Base-by-base conservation (phyloP, 1,140 invertebrate genomes). In the Brevipalpus yothersi region DNA sequence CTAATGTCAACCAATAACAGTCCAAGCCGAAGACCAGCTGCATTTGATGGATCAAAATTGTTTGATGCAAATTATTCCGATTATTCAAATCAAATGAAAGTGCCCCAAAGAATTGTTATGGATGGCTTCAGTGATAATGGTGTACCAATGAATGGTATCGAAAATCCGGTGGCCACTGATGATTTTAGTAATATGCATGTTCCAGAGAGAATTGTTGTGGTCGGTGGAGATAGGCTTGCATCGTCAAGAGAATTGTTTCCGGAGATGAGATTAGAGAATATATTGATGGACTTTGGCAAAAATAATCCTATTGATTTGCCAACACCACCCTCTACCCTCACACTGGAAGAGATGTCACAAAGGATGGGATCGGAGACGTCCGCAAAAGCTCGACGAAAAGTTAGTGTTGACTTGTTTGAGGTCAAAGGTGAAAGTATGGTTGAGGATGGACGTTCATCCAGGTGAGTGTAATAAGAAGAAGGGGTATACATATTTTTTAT, bases 131-230 rank as follows among this genome's bases (percentile, higher is more conserved):
- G 31, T 31, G 31, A 31, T 31, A 31, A 31, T 31, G 31, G 31
- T 31, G 31, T 31, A 31, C 31, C 31, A 31, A 31, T 31, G 31
- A 31, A 31, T 31, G 31, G 31, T 31, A 31, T 31, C 31, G 31
- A 31, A 31, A 31, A 31, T 31, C 31, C 31, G 31, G 31, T 31
- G 31, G 2, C 31, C 13, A 56, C 62, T 39, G 58, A 56, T 55
- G 63, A 62, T 56, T 49, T 60, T 13, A 42, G 51, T 40, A 79
- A 84, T 63, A 91, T 90, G 86, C 80, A 80, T 68, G 86, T 91
- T 40, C 86, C 86, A n/a, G 86, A 89, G 65, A 76, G 85, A 67
- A 90, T 91, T 70, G 74, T 90, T 62, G 83, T 89, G 57, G 75
- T 80, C 65, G 86, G 78, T 79, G 62, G 61, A 43, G 64, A 65